Percentiles rank a stretch among this genome's conserved stretches.
Conservation (phyloP, 2,797 vertebrate species). For the Acanthornis magna region DNA sequence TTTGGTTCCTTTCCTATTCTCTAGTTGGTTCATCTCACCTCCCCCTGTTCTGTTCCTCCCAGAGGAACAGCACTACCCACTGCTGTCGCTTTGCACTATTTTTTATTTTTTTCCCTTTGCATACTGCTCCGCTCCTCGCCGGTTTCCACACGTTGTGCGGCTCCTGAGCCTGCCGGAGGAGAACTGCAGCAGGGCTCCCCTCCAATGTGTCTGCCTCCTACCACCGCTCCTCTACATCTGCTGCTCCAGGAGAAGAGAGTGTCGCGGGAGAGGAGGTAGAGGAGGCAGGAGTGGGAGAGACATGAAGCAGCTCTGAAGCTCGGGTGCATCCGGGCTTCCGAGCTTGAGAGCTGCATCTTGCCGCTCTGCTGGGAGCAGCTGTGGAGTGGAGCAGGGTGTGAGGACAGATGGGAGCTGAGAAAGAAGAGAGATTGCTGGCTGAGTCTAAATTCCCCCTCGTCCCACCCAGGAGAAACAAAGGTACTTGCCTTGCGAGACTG, state of each 20-base stretch:
- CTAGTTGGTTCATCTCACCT: conserved; percentile 67
- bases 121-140: conserved; percentile 27
- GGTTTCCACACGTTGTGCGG: conserved; percentile 31
- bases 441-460: conserved; percentile 43
- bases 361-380: conserved; percentile 57
- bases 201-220: conserved; percentile 64
- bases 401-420: conserved; percentile 67
- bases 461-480: conserved; percentile 47
- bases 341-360: conserved; percentile 47
- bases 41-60: conserved; percentile 68
- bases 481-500: conserved; percentile 28
- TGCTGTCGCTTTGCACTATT: conserved; percentile 61
- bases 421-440: conserved; percentile 58
- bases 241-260: conserved; percentile 55
- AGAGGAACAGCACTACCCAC: conserved; percentile 68
- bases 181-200: conserved; percentile 58
- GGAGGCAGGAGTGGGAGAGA: conserved; percentile 60
- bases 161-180: conserved; percentile 45
- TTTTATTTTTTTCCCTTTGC: conserved; percentile 28
- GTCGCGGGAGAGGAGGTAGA: conserved; percentile 48
- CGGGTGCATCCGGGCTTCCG: conserved; percentile 50
- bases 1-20: conserved; percentile 65
- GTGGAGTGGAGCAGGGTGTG: conserved; percentile 58
- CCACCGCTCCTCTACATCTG: conserved; percentile 54
- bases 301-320: conserved; percentile 53